Evolutionary conservation across 2,888 invertebrate species (phyloP), one percentile per base, ranked within the genome.

Genomic region (Diaperis boleti): DNA sequence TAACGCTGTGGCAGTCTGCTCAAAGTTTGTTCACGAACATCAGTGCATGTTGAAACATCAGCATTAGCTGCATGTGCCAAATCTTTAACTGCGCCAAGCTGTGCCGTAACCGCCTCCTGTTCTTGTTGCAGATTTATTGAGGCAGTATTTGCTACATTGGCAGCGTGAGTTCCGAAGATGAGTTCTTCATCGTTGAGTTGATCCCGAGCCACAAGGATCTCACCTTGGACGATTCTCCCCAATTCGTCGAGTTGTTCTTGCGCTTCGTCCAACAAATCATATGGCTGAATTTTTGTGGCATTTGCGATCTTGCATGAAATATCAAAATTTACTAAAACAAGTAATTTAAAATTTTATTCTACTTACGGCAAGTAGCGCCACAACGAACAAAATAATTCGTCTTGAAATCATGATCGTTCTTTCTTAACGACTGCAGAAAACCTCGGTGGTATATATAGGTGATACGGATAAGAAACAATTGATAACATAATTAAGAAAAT

Each of bases 241-340:
- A 56, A 20, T 14, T 33, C 22, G 18, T 33, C 20, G 2, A 56
- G 44, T 44, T 56, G 35, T 10, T 45, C 18, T 7, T 33, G 4
- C 0, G 35, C 45, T n/a, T 45, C 56, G 22, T 56, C 56, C 14
- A 37, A 6, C 10, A 56, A 4, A 22, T 56, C 22, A 4, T 17
- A 10, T 17, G 18, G 29, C 6, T 35, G 33, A 10, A 29, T 45
- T 11, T 22, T 18, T 44, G 3, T 10, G 17, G 17, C 14, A 11
- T 26, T 26, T 26, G 26, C n/a, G 6, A 26, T 6, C 26, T 26
- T 26, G n/a, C n/a, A n/a, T n/a, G n/a, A n/a, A n/a, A n/a, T n/a
- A 26, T 8, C n/a, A 26, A 2, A 26, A 3, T 3, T 26, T 2
- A 8, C n/a, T 26, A 26, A 26, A 26, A 8, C 1, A 5, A 3